Percentiles rank a stretch among this genome's conserved stretches.
Evolutionary conservation across 35 echinoderm and acorn worm genomes (phyloP).

Genomic region (Stichopus chloronotus): DNA sequence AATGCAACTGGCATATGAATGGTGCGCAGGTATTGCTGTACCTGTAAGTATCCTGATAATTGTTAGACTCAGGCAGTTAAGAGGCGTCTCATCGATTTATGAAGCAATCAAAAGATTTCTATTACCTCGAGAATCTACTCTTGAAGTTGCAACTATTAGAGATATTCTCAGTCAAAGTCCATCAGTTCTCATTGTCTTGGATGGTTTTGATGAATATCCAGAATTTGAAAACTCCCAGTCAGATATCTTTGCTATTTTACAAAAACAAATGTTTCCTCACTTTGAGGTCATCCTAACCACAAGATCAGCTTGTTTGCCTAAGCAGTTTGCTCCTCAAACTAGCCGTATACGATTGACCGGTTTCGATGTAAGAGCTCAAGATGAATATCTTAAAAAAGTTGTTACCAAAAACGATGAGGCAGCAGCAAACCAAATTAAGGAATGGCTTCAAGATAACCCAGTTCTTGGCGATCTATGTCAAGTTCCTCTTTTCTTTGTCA

Average conservation of each 20-base stretch:
- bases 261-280: conserved; percentile 14
- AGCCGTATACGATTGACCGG: background rate
- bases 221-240: background rate
- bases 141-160: background rate
- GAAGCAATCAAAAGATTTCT: background rate
- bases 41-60: background rate
- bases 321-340: background rate
- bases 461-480: conserved; percentile 5
- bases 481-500: conserved; percentile 29
- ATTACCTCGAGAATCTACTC: background rate
- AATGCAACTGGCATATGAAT: conserved; percentile 29
- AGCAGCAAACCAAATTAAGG: background rate
- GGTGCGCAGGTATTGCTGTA: background rate
- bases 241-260: conserved; percentile 5
- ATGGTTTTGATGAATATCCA: conserved; percentile 27
- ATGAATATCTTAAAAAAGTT: conserved; percentile 8
- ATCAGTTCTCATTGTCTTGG: background rate
- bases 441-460: conserved; percentile 5
- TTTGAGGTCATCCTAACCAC: conserved; percentile 35
- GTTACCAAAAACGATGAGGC: background rate
- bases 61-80: background rate
- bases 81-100: background rate
- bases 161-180: background rate
- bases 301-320: background rate
- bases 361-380: background rate